Conservation (phyloP, 2,113 vertebrate genomes). For the Pelecanus crispus region DNA sequence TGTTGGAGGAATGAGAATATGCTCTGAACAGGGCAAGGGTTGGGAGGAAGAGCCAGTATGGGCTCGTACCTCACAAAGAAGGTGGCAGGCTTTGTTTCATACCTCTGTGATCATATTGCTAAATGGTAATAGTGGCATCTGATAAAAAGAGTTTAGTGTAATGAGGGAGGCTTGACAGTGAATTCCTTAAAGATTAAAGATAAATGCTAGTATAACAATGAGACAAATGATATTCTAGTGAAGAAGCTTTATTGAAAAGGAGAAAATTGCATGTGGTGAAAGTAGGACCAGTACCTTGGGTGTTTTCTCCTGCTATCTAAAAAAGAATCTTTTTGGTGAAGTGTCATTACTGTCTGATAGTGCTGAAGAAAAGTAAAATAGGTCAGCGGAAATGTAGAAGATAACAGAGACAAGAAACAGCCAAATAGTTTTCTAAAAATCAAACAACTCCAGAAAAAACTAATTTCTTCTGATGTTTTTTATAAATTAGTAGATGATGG, state of each 20-base stretch:
- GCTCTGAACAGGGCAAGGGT: neutral
- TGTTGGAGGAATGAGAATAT: neutral
- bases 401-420: neutral
- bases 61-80: neutral
- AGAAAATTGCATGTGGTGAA: neutral
- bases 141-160: neutral
- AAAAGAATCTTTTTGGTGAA: neutral
- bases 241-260: neutral
- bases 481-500: neutral
- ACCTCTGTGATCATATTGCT: neutral
- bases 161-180: neutral
- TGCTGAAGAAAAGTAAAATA: neutral
- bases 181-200: neutral
- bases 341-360: neutral
- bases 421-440: neutral
- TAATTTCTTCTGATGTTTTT: neutral
- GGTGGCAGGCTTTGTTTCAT: neutral
- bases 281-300: neutral
- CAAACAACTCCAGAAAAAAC: neutral
- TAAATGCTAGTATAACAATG: neutral
- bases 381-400: neutral
- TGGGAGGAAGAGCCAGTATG: neutral
- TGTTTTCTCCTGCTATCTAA: neutral
- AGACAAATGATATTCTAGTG: neutral
- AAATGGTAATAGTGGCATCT: neutral